phyloP scores from a whole-genome alignment of 2,797 vertebrate genomes.

The Microhierax caerulescens region DNA sequence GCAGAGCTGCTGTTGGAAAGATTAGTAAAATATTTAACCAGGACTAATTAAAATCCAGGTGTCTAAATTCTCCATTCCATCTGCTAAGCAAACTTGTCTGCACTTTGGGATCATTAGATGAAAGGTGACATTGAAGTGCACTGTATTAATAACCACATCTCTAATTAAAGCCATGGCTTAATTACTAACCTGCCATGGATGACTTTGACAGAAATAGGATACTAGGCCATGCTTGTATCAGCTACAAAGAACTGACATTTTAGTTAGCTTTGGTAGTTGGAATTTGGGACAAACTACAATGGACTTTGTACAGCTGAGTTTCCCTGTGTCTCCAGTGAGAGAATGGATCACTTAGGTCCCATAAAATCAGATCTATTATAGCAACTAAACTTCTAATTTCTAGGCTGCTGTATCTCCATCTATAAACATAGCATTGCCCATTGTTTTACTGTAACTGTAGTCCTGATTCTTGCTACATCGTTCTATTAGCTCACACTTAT shows the following conservation, averaged over 20 bases:
- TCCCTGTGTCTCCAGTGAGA: background rate
- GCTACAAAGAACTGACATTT: constrained; percentile 34
- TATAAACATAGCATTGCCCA: background rate
- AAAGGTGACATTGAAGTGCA: constrained; percentile 65
- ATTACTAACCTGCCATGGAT: constrained; percentile 55
- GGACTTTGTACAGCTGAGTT: background rate
- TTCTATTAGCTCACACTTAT: background rate
- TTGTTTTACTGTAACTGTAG: background rate
- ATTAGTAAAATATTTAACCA: constrained; percentile 36
- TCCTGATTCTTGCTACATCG: background rate
- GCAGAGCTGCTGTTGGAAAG: background rate
- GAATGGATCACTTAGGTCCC: background rate
- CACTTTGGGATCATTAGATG: constrained; percentile 34
- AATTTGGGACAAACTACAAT: constrained; percentile 14
- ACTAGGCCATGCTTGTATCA: constrained; percentile 32
- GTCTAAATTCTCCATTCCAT: background rate
- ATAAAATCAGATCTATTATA: background rate
- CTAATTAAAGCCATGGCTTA: constrained; percentile 64
- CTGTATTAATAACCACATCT: constrained; percentile 62
- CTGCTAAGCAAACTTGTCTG: constrained; percentile 17
- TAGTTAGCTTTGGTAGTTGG: background rate
- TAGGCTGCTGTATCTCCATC: background rate
- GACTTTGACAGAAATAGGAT: constrained; percentile 66
- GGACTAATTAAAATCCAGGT: constrained; percentile 33
- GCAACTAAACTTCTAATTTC: background rate